Base-by-base conservation (phyloP, 1,140 invertebrate species). In the Calephelis nemesis region DNA sequence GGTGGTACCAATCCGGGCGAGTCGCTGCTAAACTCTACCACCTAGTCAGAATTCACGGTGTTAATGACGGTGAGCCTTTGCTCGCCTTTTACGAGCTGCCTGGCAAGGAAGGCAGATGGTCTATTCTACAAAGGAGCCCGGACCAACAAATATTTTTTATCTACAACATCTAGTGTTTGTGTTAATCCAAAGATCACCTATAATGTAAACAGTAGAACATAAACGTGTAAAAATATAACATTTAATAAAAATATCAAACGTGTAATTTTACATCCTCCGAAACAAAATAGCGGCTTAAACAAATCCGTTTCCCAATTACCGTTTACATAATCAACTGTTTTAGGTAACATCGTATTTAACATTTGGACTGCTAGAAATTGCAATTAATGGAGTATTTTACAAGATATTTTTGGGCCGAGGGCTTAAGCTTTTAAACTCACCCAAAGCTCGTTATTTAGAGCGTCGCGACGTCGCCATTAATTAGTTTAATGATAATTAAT, bases 401-500 rank as follows among this genome's bases (percentile, higher is more conserved):
- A 87, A 87, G 87, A 90, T 87, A 45, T 87, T 84, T 89, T 87
- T 80, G 74, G 72, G 74, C 67, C 70, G 62, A 62, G 71, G 65
- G 70, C 76, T 82, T 90, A 90, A 90, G 81, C 87, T 78, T 82
- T 82, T 83, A 84, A 84, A 75, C 69, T 69, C 73, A 65, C 70
- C 73, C 71, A 82, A 81, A 83, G 77, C 83, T 76, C 78, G 76
- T 80, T 86, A 89, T 91, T 88, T 84, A 82, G 79, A 70, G 73
- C 77, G 84, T 83, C 79, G 81, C 80, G 75, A 71, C 76, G 75
- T 70, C 75, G 72, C 62, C 68, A 81, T 88, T 90, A 85, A 88
- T 90, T 86, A 88, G 83, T 86, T 85, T 86, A 89, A 90, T 89
- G 82, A 84, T 87, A 88, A 91, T 91, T 88, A 89, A 91, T 89